phyloP scores from a whole-genome alignment of 2,797 vertebrate species.

The Poecilia gillii region DNA sequence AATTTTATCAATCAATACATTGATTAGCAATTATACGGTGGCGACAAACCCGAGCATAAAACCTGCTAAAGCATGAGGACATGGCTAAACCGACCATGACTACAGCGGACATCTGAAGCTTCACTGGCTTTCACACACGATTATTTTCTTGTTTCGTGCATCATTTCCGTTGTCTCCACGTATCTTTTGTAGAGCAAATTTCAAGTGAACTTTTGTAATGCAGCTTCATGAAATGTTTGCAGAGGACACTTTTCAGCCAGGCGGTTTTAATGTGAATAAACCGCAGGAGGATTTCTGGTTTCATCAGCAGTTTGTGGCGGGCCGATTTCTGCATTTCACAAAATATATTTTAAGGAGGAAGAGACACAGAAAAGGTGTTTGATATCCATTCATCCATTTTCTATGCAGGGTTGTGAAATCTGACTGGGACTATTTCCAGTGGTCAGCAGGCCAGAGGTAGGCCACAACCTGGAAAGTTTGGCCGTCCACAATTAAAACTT shows the following conservation, averaged over 20 bases:
- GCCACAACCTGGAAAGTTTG: background rate
- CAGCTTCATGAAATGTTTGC: background rate
- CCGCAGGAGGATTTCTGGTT: background rate
- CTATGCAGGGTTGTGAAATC: background rate
- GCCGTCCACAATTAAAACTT: background rate
- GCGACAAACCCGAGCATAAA: constrained; percentile 61
- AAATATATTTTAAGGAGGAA: background rate
- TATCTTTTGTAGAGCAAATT: background rate
- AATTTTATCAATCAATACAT: constrained; percentile 75
- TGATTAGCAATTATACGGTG: constrained; percentile 69
- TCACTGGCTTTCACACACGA: background rate
- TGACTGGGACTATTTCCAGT: background rate
- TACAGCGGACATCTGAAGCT: constrained; percentile 12
- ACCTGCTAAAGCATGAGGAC: constrained; percentile 35
- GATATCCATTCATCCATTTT: background rate
- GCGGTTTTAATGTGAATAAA: background rate
- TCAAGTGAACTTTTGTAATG: background rate
- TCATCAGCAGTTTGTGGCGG: background rate
- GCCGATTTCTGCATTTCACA: background rate
- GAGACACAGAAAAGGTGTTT: background rate
- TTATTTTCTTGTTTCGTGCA: constrained; percentile 5
- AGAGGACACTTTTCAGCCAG: background rate
- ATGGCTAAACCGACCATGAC: constrained; percentile 27
- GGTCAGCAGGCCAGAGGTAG: background rate
- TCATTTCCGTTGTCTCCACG: background rate